Percentiles rank a stretch among this genome's conserved stretches.
These are phyloP conservation scores for Nymphalis io DNA, from an alignment of 1,140 invertebrate species.

Conservation along the genomic window DNA sequence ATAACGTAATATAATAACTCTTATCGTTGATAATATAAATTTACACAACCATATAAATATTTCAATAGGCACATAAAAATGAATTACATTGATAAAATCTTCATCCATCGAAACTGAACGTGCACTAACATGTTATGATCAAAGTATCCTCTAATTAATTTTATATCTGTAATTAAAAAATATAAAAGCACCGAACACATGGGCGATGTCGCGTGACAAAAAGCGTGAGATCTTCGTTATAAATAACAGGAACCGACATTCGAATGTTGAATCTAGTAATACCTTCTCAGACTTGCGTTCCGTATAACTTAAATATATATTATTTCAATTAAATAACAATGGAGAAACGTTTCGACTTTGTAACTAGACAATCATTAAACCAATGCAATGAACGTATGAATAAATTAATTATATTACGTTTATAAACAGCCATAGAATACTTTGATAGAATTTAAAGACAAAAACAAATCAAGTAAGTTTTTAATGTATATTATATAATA, in stretches of 20 bases:
- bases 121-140: conserved; percentile 27
- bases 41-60: background rate
- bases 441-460: background rate
- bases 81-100: conserved; percentile 1
- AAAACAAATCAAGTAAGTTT: too few relatives aligned
- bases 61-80: conserved; percentile 5
- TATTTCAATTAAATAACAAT: conserved; percentile 17
- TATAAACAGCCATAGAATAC: background rate
- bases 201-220: conserved; percentile 24
- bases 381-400: background rate
- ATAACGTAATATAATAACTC: background rate
- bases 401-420: background rate
- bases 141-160: conserved; percentile 25
- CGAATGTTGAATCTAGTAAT: conserved; percentile 6
- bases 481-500: too few relatives aligned
- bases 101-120: background rate
- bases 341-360: background rate
- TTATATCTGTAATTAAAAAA: conserved; percentile 23
- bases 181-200: conserved; percentile 19
- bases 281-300: background rate
- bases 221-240: conserved; percentile 19
- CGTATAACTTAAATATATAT: background rate
- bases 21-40: too few relatives aligned
- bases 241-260: conserved; percentile 6
- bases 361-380: background rate